Evolutionary conservation across 2,113 vertebrate genomes (phyloP), one percentile per base, ranked within the genome.

Genomic region (Rynchops niger): DNA sequence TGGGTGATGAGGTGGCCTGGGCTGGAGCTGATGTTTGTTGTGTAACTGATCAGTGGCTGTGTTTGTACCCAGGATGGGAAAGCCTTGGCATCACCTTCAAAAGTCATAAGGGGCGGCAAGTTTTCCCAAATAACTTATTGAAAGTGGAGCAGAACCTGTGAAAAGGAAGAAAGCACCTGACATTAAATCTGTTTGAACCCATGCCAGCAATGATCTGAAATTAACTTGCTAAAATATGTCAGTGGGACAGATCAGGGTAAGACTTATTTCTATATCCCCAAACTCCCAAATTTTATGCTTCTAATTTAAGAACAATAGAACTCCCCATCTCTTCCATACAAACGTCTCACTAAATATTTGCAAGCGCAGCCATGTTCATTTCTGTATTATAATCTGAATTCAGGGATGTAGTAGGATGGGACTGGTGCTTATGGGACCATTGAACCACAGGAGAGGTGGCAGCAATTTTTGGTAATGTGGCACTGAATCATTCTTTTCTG

Each of bases 1-100:
- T 30, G 29, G 63, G 30, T 55, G 61, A 62, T 81, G 76, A 82
- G 82, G 38, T 86, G 80, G 16, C 16, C 1, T 67, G 94, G 71
- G 81, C 80, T 49, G 61, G 56, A 83, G 67, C 55, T 63, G 36
- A 67, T 5, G 19, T 79, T 89, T 71, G 49, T 73, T 90, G 45
- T 82, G 30, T 49, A 80, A 94, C 70, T 58, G 69, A 73, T 58
- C 7, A 8, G 66, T 94, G 72, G 21, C 85, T 93, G 38, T 84
- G 45, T 79, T 95, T 88, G 66, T 67, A 18, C 29, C 91, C 56
- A 84, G 82, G 49, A 43, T 80, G 52, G 76, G 42, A 78, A 14
- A 88, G 72, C 50, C 69, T 94, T 94, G 82, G 66, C 82, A 58
- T 96, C 81, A 36, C 59, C 38, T 94, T 88, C 67, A 76, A 66